These are phyloP conservation scores for Sprattus sprattus DNA, from an alignment of 2,113 vertebrate genomes.

Conservation along the genomic window DNA sequence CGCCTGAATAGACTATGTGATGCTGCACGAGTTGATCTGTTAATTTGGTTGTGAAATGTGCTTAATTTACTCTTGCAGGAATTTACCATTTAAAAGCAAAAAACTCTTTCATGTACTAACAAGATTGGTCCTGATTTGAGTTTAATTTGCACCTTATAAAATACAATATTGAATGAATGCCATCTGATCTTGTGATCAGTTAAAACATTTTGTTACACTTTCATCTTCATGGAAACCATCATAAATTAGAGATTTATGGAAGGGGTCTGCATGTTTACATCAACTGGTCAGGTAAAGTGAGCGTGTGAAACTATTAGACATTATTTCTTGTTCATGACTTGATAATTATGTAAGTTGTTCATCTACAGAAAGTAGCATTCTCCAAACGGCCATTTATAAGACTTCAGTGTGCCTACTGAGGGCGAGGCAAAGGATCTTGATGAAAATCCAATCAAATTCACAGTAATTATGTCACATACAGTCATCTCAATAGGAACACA, in stretches of 20 bases:
- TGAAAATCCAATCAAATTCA: neutral
- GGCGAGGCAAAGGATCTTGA: no score
- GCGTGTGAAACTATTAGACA: no score
- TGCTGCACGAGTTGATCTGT: neutral
- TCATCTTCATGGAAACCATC: no score
- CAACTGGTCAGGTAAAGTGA: no score
- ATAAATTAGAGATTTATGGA: neutral
- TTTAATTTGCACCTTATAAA: neutral
- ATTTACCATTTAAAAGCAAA: neutral
- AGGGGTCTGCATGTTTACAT: no score
- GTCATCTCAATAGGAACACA: neutral
- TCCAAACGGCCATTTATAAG: no score
- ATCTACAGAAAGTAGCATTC: no score
- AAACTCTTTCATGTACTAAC: neutral
- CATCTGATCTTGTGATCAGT: neutral
- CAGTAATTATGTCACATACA: neutral
- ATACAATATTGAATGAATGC: neutral
- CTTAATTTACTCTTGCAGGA: conserved; percentile 13
- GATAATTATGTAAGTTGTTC: no score
- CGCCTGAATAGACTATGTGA: neutral
- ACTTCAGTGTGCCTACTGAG: no score
- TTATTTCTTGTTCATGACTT: no score
- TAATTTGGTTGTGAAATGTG: neutral
- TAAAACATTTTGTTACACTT: neutral
- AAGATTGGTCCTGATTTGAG: neutral